A percentile compares a stretch with the other conserved stretches of the same genome.
phyloP scores from a whole-genome alignment of 2,888 invertebrate species.

The Tetanocera ferruginea region DNA sequence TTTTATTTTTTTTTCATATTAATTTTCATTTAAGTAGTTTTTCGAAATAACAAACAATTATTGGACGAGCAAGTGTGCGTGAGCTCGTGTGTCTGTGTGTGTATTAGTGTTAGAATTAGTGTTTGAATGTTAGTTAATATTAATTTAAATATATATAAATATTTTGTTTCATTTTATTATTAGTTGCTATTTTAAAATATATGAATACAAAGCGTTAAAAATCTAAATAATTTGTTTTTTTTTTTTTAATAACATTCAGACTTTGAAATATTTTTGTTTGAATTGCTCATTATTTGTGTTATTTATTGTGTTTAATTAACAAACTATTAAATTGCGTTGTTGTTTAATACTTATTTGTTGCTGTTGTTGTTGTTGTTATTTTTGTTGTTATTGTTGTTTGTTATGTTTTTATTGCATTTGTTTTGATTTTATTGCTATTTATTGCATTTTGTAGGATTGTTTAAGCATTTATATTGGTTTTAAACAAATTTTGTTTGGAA shows the following conservation, averaged over 20 bases:
- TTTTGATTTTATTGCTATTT: constrained; percentile 37
- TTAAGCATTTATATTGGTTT: constrained; percentile 35
- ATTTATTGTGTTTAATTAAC: constrained; percentile 10
- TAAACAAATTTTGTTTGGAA: constrained; percentile 31
- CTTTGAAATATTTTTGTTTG: constrained; percentile 17
- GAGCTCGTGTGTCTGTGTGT: constrained; percentile 16
- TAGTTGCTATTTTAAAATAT: constrained; percentile 15
- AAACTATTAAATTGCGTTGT: neutral
- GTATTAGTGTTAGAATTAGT: constrained; percentile 14
- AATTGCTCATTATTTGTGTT: constrained; percentile 6
- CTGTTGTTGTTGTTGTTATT: neutral
- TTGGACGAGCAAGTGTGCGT: constrained; percentile 11
- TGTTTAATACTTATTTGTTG: constrained; percentile 18
- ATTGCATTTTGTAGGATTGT: constrained; percentile 25
- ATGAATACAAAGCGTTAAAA: constrained; percentile 38
- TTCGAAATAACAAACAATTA: constrained; percentile 25
- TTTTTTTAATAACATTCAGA: constrained; percentile 39
- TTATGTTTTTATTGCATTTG: constrained; percentile 6
- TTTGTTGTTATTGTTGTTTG: neutral
- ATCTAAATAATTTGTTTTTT: constrained; percentile 37
- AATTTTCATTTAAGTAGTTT: neutral
- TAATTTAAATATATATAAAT: neutral
- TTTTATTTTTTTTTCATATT: neutral
- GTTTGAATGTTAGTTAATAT: constrained; percentile 26
- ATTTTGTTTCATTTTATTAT: constrained; percentile 10